Conservation (phyloP, 2,113 vertebrate species). For the Lanius ludovicianus region DNA sequence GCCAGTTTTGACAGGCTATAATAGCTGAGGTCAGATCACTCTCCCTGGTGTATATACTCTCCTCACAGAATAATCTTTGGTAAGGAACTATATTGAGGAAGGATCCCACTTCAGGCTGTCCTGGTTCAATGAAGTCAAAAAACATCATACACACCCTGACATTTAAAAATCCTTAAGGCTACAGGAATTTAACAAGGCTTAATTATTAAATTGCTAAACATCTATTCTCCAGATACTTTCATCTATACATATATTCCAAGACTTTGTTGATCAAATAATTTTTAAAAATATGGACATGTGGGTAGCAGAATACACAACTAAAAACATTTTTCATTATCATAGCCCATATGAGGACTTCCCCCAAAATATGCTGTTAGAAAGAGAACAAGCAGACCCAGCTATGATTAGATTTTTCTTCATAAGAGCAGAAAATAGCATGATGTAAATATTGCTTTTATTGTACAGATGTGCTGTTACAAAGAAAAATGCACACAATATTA, state of each 20-base stretch:
- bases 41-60: neutral
- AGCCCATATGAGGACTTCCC: neutral
- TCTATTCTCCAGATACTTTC: neutral
- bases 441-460: constrained; percentile 61
- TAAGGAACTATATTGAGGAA: neutral
- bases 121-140: neutral
- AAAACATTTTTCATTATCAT: neutral
- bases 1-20: constrained; percentile 30
- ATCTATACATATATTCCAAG: neutral
- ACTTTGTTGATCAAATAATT: neutral
- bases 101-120: neutral
- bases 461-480: constrained; percentile 52
- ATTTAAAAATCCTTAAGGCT: constrained; percentile 31
- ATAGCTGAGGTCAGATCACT: constrained; percentile 38
- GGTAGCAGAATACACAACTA: neutral
- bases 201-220: neutral
- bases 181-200: neutral
- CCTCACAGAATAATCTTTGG: neutral
- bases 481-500: constrained; percentile 51
- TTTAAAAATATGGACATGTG: neutral
- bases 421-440: constrained; percentile 38
- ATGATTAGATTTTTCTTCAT: constrained; percentile 34
- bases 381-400: constrained; percentile 18
- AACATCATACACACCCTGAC: neutral
- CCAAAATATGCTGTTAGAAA: constrained; percentile 7